Evolutionary conservation across 2,113 vertebrate genomes (phyloP).

Genomic region (Hemichromis elongatus): DNA sequence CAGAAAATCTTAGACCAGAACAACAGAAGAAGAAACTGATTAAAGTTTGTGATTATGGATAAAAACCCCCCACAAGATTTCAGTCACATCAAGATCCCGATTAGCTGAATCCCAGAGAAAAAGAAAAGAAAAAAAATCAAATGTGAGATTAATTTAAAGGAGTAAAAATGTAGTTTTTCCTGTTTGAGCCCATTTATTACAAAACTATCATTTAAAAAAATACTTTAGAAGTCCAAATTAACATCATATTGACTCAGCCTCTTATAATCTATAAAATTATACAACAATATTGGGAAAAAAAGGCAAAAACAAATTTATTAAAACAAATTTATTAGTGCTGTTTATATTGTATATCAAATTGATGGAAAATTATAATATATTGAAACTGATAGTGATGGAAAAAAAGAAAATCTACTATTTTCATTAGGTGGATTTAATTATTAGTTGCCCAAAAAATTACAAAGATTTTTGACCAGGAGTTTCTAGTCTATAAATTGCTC

Average conservation of each 20-base stretch:
- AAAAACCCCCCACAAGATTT: neutral
- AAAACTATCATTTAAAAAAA: neutral
- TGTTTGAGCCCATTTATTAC: slow-evolving; percentile 13
- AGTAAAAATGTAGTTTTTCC: neutral
- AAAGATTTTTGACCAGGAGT: neutral
- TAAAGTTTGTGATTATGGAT: neutral
- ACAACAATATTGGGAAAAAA: neutral
- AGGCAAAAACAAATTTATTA: neutral
- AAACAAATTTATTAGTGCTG: neutral
- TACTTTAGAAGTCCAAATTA: neutral
- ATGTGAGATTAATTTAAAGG: neutral
- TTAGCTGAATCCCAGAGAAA: neutral
- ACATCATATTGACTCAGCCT: neutral
- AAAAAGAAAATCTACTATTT: neutral
- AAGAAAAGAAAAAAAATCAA: neutral
- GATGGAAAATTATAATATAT: neutral
- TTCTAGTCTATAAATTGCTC: neutral
- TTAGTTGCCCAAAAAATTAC: neutral
- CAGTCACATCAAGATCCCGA: neutral
- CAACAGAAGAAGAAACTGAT: neutral
- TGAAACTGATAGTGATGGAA: neutral
- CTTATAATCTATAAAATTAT: neutral
- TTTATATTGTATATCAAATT: neutral
- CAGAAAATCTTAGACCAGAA: neutral
- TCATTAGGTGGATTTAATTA: neutral